Conservation (phyloP, 2,113 vertebrate species). For the Mormoops blainvillei region DNA sequence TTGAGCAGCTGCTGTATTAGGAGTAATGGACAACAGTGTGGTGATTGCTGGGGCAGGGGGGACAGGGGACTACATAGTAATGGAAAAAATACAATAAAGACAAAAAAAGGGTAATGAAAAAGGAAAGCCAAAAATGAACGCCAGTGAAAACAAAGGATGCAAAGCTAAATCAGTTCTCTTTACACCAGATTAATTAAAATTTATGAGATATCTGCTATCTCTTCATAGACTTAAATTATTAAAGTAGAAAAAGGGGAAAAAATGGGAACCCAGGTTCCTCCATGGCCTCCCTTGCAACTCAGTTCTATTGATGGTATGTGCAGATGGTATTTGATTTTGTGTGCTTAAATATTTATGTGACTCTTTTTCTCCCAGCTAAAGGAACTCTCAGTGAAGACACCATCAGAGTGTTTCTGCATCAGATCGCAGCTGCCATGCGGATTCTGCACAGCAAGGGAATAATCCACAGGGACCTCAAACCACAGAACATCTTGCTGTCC, state of each 20-base stretch:
- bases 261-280: not conserved
- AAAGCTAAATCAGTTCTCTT: not conserved
- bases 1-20: not conserved
- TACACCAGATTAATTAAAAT: not conserved
- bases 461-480: slow-evolving; percentile 96
- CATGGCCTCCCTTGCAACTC: not conserved
- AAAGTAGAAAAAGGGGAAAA: not conserved
- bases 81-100: too few species aligned
- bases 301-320: not conserved
- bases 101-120: not conserved
- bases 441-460: slow-evolving; percentile 95
- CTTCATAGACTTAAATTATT: slow-evolving; percentile 1
- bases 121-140: not conserved
- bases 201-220: not conserved
- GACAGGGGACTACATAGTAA: too few species aligned
- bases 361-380: slow-evolving; percentile 83
- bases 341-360: slow-evolving; percentile 34
- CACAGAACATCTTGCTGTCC: slow-evolving; percentile 95
- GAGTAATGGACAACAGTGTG: not conserved
- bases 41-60: too few species aligned
- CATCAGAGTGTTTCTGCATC: slow-evolving; percentile 94
- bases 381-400: slow-evolving; percentile 96
- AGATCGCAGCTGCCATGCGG: slow-evolving; percentile 96
- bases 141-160: not conserved
- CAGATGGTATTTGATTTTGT: slow-evolving; percentile 1